Evolutionary conservation across 2,113 vertebrate genomes (phyloP), one percentile per base, ranked within the genome.

Genomic region (Xenopus laevis): DNA sequence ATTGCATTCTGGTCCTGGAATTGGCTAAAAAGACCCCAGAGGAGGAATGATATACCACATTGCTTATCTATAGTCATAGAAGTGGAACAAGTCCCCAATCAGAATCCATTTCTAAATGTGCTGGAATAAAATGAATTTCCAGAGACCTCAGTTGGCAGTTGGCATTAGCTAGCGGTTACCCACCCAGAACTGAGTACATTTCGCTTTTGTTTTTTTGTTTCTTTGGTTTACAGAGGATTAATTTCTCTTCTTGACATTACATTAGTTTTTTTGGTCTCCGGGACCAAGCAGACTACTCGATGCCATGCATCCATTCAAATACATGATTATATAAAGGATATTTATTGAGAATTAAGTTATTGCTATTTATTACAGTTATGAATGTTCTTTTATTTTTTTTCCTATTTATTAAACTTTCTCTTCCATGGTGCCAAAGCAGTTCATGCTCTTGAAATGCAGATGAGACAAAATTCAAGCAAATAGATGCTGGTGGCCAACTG

Each of bases 331-430:
- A 91, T 88, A 90, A 91, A 94, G 90, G 91, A 93, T 98, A 97
- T 98, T 98, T 98, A 98, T 98, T 98, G 87, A 95, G 87, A 94
- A 92, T 89, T 92, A 97, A 98, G 91, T 98, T 98, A 98, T 98
- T 98, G 82, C 94, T 98, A 98, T 98, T 98, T 98, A 98, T 98
- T 98, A 85, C 90, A 87, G 91, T 89, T 94, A 91, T 92, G 89
- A 91, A 84, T 82, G 84, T 93, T 91, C 17, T 55, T 55, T 55
- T 55, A 5, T 86, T 83, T 69, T 69, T 76, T 64, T 87, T 88
- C 92, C 90, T 97, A 97, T 98, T 95, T 95, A 94, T 94, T 87
- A 91, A 88, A 82, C 83, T 90, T 87, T 94, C 87, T 92, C 90
- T 90, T 92, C 83, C 83, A 93, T 89, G 89, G 92, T 95, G 95